These are phyloP conservation scores for Pecten maximus DNA, from an alignment of 2,888 invertebrate species.

Conservation along the genomic window DNA sequence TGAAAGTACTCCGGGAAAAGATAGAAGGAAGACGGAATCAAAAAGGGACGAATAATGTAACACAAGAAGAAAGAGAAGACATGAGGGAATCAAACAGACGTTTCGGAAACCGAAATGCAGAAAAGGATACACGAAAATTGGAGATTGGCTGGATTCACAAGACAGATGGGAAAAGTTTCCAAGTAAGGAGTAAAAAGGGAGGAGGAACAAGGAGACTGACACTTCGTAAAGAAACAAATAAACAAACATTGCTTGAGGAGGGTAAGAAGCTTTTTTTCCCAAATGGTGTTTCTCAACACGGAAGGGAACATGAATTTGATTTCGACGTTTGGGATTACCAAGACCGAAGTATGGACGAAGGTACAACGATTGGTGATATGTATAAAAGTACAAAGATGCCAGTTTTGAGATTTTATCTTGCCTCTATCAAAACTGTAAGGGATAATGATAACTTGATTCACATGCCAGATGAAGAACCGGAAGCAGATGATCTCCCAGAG, in stretches of 20 bases:
- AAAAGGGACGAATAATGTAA: too few relatives aligned
- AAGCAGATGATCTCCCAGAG: slow-evolving; percentile 36
- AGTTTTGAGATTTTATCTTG: slow-evolving; percentile 41
- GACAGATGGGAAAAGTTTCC: too few relatives aligned
- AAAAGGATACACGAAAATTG: too few relatives aligned
- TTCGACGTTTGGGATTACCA: slow-evolving; percentile 44
- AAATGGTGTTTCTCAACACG: slow-evolving; percentile 34
- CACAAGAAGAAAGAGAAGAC: too few relatives aligned
- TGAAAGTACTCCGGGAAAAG: slow-evolving; percentile 26
- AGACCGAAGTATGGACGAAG: slow-evolving; percentile 38
- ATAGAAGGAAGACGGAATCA: slow-evolving; percentile 37
- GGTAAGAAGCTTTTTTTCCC: slow-evolving; percentile 44
- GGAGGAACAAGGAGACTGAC: too few relatives aligned
- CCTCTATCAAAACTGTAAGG: slow-evolving; percentile 16
- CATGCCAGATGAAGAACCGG: slow-evolving; percentile 34
- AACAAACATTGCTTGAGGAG: background rate
- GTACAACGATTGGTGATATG: slow-evolving; percentile 38
- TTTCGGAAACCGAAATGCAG: too few relatives aligned
- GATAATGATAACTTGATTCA: background rate
- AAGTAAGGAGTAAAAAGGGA: too few relatives aligned
- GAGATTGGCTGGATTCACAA: too few relatives aligned
- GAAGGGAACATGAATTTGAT: slow-evolving; percentile 24
- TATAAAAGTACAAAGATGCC: slow-evolving; percentile 44
- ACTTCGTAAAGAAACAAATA: background rate
- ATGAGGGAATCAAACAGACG: too few relatives aligned